Base-by-base conservation (phyloP, 2,888 invertebrate genomes). In the Hirtodrosophila duncani region DNA sequence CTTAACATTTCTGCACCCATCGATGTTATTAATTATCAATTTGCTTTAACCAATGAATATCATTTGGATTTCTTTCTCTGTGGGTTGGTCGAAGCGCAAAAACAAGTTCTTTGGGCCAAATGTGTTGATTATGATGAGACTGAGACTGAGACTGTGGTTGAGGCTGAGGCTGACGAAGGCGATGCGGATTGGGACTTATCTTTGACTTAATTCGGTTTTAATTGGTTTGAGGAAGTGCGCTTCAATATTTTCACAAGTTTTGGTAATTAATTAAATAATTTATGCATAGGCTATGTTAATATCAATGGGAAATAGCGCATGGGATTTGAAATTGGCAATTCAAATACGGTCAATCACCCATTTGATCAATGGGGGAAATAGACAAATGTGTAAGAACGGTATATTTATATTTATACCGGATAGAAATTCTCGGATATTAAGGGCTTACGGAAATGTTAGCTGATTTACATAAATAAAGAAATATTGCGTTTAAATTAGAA, bases 1-100 rank as follows among this genome's bases (percentile, higher is more conserved):
- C 33, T 34, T 31, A 21, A 21, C 49, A 24, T 45, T 34, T 67
- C 48, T 39, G 51, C 11, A 38, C 34, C 59, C 46, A 63, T 63
- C 63, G 31, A 48, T 49, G 70, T 71, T 74, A 77, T 77, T 81
- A 77, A 79, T 81, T 79, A 81, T 58, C 60, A 52, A 81, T 65
- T 71, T 61, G 63, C 67, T 67, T 58, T 60, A 57, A 39, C 50
- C 68, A 67, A 63, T 67, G 63, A 67, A 75, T 57, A 53, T 41
- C 38, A 30, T 38, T 27, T 18, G 18, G 18, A 16, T 9, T 14
- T 21, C 26, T 3, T 20, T 20, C 20, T 20, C 3, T 20, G 20
- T 20, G 26, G 21, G 57, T 56, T 46, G 51, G 37, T 38, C 14
- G 42, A 39, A 24, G 41, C 51, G 21, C 21, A 29, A 11, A 24